Conservation (phyloP, 2,888 invertebrate species). For the Ophion costatus region DNA sequence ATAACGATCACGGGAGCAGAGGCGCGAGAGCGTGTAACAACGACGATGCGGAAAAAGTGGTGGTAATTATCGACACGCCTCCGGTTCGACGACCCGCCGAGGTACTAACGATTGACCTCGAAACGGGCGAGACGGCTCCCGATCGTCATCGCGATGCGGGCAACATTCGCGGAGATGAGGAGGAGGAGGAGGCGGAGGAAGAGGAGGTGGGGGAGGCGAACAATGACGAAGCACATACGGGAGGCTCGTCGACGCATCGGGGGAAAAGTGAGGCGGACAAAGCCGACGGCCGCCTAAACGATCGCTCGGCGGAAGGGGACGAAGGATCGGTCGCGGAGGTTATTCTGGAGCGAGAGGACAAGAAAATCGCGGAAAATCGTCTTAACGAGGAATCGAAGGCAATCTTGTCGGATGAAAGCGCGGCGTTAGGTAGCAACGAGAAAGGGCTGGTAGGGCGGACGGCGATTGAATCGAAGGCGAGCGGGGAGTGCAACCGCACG, state of each 20-base stretch:
- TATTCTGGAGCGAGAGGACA: not conserved
- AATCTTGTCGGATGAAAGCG: not conserved
- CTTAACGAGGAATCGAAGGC: not conserved
- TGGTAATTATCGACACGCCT: conserved; percentile 25
- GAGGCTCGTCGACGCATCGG: not conserved
- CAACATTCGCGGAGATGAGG: not conserved
- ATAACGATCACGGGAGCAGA: conserved; percentile 68
- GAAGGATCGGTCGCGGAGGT: not conserved
- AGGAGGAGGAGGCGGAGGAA: not conserved
- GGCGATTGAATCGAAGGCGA: not conserved
- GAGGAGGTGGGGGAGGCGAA: too few species aligned
- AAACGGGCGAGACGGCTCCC: not conserved
- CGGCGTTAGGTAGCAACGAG: not conserved
- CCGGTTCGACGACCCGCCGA: conserved; percentile 17
- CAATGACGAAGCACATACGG: too few species aligned
- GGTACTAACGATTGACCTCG: conserved; percentile 50
- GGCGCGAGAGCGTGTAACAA: not conserved
- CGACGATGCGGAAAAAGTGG: conserved; percentile 43
- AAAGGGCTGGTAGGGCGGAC: not conserved
- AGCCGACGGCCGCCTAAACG: not conserved
- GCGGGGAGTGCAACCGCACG: not conserved
- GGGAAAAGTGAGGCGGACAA: not conserved
- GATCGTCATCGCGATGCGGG: too few species aligned
- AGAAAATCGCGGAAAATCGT: not conserved
- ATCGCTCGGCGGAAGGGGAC: not conserved